Conservation (phyloP, 2,888 invertebrate species). For the Polydrusus pterygomalis region DNA sequence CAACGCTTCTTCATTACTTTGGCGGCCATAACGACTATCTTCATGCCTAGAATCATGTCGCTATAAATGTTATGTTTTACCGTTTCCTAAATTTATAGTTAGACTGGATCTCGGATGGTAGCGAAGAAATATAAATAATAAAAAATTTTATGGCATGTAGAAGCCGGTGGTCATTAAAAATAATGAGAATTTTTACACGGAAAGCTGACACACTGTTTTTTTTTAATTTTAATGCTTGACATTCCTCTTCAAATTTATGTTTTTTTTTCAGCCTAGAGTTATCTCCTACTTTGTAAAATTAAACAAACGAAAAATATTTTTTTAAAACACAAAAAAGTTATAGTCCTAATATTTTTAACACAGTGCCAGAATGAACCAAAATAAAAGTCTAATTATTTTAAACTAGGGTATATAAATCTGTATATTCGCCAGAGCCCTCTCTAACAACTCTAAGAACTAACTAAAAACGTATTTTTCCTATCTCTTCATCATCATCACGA, state of each 20-base stretch:
- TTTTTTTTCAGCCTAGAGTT: not conserved
- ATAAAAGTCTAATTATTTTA: no score
- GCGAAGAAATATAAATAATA: conserved; percentile 32
- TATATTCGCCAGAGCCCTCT: no score
- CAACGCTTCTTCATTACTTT: conserved; percentile 12
- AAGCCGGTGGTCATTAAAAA: conserved; percentile 30
- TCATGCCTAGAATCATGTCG: conserved; percentile 18
- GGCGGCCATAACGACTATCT: not conserved
- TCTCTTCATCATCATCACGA: no score
- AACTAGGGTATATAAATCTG: no score
- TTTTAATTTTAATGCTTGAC: conserved; percentile 7
- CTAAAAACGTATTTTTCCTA: no score
- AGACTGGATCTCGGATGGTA: not conserved
- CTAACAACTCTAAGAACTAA: no score
- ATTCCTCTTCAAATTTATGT: conserved; percentile 5
- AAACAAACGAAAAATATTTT: no score
- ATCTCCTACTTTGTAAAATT: not conserved
- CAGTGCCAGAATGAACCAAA: no score
- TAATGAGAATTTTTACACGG: conserved; percentile 38
- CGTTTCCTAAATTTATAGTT: conserved; percentile 23
- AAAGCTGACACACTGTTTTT: conserved; percentile 1
- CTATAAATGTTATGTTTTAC: conserved; percentile 29
- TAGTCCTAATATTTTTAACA: not conserved
- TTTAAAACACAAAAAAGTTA: no score
- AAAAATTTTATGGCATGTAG: conserved; percentile 26